Conservation (phyloP, 2,888 invertebrate species). For the Aphrophora alni region DNA sequence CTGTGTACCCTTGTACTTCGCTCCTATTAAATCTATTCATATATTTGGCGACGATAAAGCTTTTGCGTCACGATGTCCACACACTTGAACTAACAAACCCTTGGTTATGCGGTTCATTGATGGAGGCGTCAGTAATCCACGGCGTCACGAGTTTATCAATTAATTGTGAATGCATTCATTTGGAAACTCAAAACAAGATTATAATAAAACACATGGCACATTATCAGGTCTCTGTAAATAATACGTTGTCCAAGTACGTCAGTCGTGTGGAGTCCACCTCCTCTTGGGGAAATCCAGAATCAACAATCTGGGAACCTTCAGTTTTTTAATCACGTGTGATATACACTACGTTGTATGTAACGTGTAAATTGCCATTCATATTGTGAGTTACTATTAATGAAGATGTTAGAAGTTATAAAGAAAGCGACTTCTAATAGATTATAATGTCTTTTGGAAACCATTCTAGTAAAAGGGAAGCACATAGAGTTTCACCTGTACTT, state of each 20-base stretch:
- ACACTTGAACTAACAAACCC: not conserved
- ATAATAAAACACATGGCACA: not conserved
- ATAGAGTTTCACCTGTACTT: too few species aligned
- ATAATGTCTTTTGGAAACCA: too few species aligned
- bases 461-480: too few species aligned
- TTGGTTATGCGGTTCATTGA: not conserved
- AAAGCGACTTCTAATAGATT: too few species aligned
- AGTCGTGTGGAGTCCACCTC: not conserved
- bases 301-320: too few species aligned
- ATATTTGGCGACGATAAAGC: too few species aligned
- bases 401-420: too few species aligned
- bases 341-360: too few species aligned
- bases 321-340: too few species aligned
- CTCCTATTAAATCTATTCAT: not conserved
- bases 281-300: not conserved
- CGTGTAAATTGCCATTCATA: too few species aligned
- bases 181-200: not conserved
- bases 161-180: not conserved
- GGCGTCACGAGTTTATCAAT: not conserved
- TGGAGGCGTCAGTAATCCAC: not conserved
- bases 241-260: not conserved
- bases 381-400: too few species aligned
- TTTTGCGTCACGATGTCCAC: not conserved
- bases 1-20: not conserved
- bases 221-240: not conserved